Evolutionary conservation across 2,113 vertebrate species (phyloP).

Genomic region (Elaphurus davidianus): DNA sequence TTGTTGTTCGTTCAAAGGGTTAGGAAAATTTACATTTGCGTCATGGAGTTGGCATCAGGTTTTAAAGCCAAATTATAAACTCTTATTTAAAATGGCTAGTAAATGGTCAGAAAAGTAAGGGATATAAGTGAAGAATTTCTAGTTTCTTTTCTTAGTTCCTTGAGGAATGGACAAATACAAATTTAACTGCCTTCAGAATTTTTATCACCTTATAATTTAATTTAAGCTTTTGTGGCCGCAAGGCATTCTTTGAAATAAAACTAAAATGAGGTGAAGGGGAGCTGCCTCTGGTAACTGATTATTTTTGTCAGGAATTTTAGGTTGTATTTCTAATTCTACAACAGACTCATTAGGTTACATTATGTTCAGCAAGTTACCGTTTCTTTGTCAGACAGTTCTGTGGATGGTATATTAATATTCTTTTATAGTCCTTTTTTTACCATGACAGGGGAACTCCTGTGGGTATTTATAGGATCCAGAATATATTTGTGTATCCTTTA

Average conservation of each 20-base stretch:
- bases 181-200: constrained; percentile 55
- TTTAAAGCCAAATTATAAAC: constrained; percentile 29
- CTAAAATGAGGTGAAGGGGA: constrained; percentile 35
- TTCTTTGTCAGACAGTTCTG: constrained; percentile 34
- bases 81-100: constrained; percentile 23
- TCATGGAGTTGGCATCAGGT: background rate
- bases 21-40: background rate
- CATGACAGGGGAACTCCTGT: background rate
- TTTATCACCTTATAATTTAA: constrained; percentile 65
- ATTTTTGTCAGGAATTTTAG: constrained; percentile 43
- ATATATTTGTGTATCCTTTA: background rate
- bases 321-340: constrained; percentile 40
- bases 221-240: constrained; percentile 51
- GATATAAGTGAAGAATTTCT: constrained; percentile 42
- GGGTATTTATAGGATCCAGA: background rate
- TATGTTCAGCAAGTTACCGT: background rate
- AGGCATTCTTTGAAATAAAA: constrained; percentile 52
- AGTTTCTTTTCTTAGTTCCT: constrained; percentile 44
- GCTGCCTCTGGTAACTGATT: background rate
- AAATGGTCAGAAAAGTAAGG: constrained; percentile 33
- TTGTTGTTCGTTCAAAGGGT: background rate
- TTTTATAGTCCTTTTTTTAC: background rate
- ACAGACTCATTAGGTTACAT: background rate
- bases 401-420: background rate
- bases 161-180: constrained; percentile 50